Evolutionary conservation across 2,113 vertebrate genomes (phyloP).

Genomic region (Odobenus rosmarus): DNA sequence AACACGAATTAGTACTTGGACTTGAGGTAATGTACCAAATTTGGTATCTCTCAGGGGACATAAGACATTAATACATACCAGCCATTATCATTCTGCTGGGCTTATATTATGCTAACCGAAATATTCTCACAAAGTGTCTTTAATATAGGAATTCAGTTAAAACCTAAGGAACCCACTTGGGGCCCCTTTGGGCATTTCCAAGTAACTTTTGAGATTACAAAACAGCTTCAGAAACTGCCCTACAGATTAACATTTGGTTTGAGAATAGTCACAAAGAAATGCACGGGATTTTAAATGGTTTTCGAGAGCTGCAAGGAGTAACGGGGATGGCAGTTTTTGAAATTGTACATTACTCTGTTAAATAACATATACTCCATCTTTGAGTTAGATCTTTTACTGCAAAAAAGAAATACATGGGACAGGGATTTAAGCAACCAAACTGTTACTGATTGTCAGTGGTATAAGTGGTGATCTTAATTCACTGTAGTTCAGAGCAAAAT

Average conservation of each 20-base stretch:
- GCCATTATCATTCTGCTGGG: not conserved
- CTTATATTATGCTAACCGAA: not conserved
- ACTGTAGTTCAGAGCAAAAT: not conserved
- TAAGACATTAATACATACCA: not conserved
- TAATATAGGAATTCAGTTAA: slow-evolving; percentile 21
- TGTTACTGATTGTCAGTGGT: slow-evolving; percentile 30
- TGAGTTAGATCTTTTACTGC: slow-evolving; percentile 29
- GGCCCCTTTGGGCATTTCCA: not conserved
- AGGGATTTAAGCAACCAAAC: slow-evolving; percentile 26
- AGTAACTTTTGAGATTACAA: not conserved
- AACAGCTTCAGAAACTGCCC: not conserved
- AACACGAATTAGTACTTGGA: not conserved
- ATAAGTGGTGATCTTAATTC: slow-evolving; percentile 27
- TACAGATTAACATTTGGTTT: slow-evolving; percentile 34
- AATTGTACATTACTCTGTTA: slow-evolving; percentile 55
- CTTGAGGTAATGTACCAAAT: not conserved
- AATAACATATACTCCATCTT: not conserved
- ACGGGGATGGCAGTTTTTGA: slow-evolving; percentile 14
- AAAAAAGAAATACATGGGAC: not conserved
- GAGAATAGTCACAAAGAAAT: slow-evolving; percentile 34
- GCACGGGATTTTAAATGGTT: slow-evolving; percentile 32
- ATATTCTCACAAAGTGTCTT: not conserved
- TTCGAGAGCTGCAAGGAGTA: slow-evolving; percentile 39
- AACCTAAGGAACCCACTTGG: not conserved
- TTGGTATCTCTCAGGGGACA: not conserved